Evolutionary conservation across 2,113 vertebrate genomes (phyloP).

Genomic region (Bubo bubo): DNA sequence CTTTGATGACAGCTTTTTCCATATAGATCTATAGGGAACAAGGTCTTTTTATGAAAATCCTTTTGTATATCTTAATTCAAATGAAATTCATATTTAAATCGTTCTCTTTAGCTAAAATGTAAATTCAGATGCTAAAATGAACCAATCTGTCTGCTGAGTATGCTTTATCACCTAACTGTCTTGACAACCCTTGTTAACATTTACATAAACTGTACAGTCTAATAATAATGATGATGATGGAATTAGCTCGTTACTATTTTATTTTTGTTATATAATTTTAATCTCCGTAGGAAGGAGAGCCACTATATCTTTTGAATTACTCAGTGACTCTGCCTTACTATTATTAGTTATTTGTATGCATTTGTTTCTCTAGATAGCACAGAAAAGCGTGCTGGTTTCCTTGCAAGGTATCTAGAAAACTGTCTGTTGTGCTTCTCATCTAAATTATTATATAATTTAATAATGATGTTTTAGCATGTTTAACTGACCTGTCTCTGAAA

Average conservation of each 20-base stretch:
- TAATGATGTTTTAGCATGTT: neutral
- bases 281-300: constrained; percentile 33
- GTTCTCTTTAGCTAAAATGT: constrained; percentile 2
- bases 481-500: neutral
- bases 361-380: constrained; percentile 11
- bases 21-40: neutral
- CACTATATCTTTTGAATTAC: constrained; percentile 16
- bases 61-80: constrained; percentile 32
- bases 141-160: constrained; percentile 35
- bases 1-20: neutral
- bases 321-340: constrained; percentile 27
- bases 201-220: constrained; percentile 25
- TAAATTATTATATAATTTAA: neutral
- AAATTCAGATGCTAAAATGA: constrained; percentile 40
- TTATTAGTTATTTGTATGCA: constrained; percentile 39
- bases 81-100: constrained; percentile 39
- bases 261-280: constrained; percentile 36
- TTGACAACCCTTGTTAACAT: constrained; percentile 50
- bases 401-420: neutral
- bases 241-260: constrained; percentile 31
- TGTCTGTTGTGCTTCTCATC: neutral
- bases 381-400: neutral
- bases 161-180: constrained; percentile 22
- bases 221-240: constrained; percentile 36
- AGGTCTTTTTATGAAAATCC: neutral